Evolutionary conservation across 2,797 vertebrate genomes (phyloP).

Genomic region (Squalus acanthias): DNA sequence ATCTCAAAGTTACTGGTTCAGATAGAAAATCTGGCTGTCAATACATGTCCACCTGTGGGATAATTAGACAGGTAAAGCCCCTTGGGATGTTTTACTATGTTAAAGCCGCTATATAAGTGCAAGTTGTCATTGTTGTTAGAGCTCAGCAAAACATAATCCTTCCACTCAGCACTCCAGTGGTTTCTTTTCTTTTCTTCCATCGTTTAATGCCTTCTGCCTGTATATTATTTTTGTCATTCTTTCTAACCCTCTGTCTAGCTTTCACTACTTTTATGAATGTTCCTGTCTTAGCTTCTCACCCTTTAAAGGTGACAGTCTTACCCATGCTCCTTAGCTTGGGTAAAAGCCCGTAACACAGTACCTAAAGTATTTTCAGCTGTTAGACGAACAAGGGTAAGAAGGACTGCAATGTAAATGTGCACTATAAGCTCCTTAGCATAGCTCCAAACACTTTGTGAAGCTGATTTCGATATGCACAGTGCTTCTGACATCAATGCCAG

Average conservation of each 20-base stretch:
- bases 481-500: constrained; percentile 8
- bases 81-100: not conserved
- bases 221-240: not conserved
- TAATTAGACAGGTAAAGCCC: not conserved
- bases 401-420: not conserved
- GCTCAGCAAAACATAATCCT: not conserved
- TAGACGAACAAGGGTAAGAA: not conserved
- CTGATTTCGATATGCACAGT: not conserved
- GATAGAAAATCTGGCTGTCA: not conserved
- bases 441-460: not conserved
- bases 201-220: not conserved
- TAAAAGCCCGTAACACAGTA: not conserved
- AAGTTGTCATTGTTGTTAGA: not conserved
- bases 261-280: not conserved
- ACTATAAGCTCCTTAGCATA: constrained; percentile 7
- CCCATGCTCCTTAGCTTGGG: not conserved
- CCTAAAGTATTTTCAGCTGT: not conserved
- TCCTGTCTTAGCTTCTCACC: not conserved
- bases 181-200: not conserved
- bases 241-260: not conserved
- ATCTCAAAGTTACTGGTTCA: not conserved
- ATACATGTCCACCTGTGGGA: not conserved
- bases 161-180: not conserved
- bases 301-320: not conserved
- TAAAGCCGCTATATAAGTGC: not conserved